Evolutionary conservation across 2,113 vertebrate species (phyloP), one percentile per base, ranked within the genome.

Genomic region (Prochilodus magdalenae): DNA sequence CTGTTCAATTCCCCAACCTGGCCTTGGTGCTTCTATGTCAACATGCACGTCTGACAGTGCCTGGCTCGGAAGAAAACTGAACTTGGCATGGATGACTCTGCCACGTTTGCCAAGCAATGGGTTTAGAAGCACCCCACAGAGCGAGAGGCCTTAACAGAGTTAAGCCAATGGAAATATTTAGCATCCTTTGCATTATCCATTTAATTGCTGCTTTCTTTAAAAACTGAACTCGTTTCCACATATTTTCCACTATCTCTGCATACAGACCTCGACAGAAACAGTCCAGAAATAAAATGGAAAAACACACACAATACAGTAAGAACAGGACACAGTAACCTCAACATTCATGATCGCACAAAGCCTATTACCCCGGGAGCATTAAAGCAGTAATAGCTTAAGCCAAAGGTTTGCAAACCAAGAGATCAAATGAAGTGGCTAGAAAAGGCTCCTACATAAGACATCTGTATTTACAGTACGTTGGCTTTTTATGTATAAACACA

Each of bases 361-460:
- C 67, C 27, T 33, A 83, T 83, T 85, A 83, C 29, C 73, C 57
- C 16, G 40, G 40, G 57, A 73, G 75, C 75, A 74, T 74, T 69
- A 72, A 79, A 62, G 55, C 40, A 66, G 30, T 66, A 73, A 73
- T 40, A 13, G 57, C 72, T 53, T 81, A 29, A 80, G 40, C 27
- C 49, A 73, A 40, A 53, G 27, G 27, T 65, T 30, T 6, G 15
- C 29, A 65, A 65, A 29, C 62, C 62, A 65, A 30, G 26, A 29
- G 29, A 65, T 65, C 62, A 65, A 65, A 65, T 65, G 29, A 65
- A 65, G 26, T 75, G 49, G 14, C 29, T 14, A 53, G 24, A 26
- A 79, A 40, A 40, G 15, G n/a, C 13, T 22, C 30, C 14, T 65
- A 60, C 24, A 13, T 57, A 22, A 26, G 22, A 24, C 11, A 22